Evolutionary conservation across 2,888 invertebrate species (phyloP), one percentile per base, ranked within the genome.

Genomic region (Fragum sueziense): DNA sequence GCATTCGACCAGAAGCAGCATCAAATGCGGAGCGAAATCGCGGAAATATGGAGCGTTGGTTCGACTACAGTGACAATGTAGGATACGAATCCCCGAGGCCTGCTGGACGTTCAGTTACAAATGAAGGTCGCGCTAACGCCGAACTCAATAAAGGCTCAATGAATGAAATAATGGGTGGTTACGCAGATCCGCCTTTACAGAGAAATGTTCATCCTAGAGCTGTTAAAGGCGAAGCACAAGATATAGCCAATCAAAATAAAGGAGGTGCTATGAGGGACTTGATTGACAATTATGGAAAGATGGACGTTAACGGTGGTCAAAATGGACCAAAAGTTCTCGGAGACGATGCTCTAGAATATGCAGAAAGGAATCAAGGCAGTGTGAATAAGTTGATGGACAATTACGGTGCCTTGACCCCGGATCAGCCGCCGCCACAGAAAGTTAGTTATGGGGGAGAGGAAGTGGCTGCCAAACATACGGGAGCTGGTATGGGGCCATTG

Each of bases 401-500:
- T 77, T 88, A 88, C 72, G 88, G 87, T 7, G 79, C 86, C 33
- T 75, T 87, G 9, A 85, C 87, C 2, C 75, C 85, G 7, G 83
- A 87, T 7, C 83, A 79, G 7, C 80, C 80, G 7, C 89, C 87
- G 0, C 84, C 82, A 17, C 86, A 84, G n/a, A 86, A 88, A 57
- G 85, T 90, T 11, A 83, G 87, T 62, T 85, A 86, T 29, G 90
- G 88, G 17, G 90, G 87, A 14, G 87, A 88, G 70, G 88, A 82
- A 57, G 88, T 89, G 17, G 88, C 88, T 27, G 88, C 87, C 27
- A 90, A 88, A 72, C 86, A 89, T 61, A 82, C 81, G 47, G 90
- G 90, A 22, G 87, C 88, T 31, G 88, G 79, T 14, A 91, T 91
- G 91, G 90, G 91, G 7, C 90, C 90, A 6, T 54, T 91, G 22